A percentile compares a stretch with the other conserved stretches of the same genome.
phyloP scores from a whole-genome alignment of 2,797 vertebrate genomes.

The Phrynocephalus guinanensis region DNA sequence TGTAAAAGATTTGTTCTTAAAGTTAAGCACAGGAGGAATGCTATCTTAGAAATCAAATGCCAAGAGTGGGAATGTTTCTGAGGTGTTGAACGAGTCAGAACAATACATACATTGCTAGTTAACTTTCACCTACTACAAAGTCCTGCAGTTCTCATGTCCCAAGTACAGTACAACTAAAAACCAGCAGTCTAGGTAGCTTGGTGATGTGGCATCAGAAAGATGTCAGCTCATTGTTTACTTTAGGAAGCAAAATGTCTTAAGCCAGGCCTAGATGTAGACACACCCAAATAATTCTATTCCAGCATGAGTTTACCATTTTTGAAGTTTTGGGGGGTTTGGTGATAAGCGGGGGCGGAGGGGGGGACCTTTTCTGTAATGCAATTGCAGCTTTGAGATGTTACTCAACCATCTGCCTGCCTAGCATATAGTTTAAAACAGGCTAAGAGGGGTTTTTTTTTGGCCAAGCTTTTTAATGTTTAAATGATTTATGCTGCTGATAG shows the following conservation, averaged over 20 bases:
- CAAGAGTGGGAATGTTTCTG: too few species aligned
- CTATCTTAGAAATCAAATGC: neutral
- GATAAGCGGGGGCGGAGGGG: neutral
- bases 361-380: neutral
- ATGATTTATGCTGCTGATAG: neutral
- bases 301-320: neutral
- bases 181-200: neutral
- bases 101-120: neutral
- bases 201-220: neutral
- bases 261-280: neutral
- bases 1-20: neutral
- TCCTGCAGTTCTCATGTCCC: neutral
- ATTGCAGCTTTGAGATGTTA: neutral
- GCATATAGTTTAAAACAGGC: neutral
- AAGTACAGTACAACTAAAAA: neutral
- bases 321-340: neutral
- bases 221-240: neutral
- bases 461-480: constrained; percentile 1
- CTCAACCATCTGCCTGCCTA: neutral
- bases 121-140: neutral
- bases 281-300: neutral
- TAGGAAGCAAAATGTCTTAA: neutral
- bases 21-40: neutral
- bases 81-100: neutral
- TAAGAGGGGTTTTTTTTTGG: neutral